Conservation (phyloP, 2,797 vertebrate genomes). For the Phoeniculus purpureus region DNA sequence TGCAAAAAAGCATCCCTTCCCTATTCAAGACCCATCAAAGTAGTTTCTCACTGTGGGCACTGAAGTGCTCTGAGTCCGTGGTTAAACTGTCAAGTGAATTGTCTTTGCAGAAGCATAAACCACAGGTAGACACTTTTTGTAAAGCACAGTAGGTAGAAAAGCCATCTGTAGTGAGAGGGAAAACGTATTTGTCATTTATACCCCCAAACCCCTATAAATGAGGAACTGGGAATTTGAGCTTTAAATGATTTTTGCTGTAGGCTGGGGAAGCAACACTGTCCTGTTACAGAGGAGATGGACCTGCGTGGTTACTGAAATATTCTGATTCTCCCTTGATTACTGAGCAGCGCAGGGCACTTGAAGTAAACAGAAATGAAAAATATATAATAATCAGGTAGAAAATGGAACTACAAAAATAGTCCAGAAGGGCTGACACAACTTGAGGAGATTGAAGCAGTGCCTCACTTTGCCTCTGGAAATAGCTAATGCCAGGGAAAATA, state of each 20-base stretch:
- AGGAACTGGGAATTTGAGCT: not conserved
- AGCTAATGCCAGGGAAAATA: not conserved
- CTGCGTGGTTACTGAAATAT: not conserved
- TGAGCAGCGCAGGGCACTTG: not conserved
- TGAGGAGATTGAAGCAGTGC: not conserved
- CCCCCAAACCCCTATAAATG: not conserved
- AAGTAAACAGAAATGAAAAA: not conserved
- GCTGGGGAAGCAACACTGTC: not conserved
- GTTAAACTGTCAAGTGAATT: not conserved
- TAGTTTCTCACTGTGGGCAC: not conserved
- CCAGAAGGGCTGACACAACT: not conserved
- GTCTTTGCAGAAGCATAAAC: not conserved
- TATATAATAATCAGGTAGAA: not conserved
- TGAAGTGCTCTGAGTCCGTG: not conserved
- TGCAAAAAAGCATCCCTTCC: not conserved
- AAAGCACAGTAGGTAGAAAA: not conserved
- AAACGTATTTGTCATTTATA: not conserved
- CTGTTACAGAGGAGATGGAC: not conserved
- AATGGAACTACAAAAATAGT: not conserved
- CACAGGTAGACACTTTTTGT: too few relatives aligned
- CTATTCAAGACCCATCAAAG: not conserved
- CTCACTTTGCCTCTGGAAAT: not conserved
- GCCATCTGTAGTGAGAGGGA: not conserved
- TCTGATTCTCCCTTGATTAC: accelerated
- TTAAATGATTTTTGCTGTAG: not conserved